Conservation (phyloP, 2,888 invertebrate genomes). For the Ceriagrion tenellum region DNA sequence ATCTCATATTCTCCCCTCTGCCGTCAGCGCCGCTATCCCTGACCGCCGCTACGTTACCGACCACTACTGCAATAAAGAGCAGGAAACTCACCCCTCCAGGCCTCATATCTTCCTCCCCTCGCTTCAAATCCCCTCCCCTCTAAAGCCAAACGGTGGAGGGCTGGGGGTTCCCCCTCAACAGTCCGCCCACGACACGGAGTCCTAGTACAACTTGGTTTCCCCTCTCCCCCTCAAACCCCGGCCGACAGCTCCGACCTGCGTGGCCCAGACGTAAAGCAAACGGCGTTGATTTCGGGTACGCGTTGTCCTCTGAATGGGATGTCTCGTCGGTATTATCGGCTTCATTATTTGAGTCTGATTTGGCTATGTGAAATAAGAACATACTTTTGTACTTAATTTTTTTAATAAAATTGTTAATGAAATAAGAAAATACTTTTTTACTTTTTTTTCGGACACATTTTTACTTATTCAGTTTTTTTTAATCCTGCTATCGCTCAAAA, state of each 20-base stretch:
- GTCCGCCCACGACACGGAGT: background rate
- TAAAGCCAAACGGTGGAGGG: background rate
- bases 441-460: too few relatives aligned
- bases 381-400: too few relatives aligned
- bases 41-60: constrained; percentile 63
- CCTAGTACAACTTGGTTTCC: background rate
- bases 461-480: too few relatives aligned
- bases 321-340: too few relatives aligned
- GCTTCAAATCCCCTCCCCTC: background rate
- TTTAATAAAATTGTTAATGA: too few relatives aligned
- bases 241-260: background rate
- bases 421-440: too few relatives aligned
- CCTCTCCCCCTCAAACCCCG: background rate
- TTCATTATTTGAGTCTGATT: too few relatives aligned
- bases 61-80: constrained; percentile 54
- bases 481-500: too few relatives aligned
- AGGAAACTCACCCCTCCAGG: background rate
- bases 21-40: constrained; percentile 38
- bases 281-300: too few relatives aligned
- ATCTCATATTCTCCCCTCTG: background rate
- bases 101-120: background rate
- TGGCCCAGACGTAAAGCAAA: too few relatives aligned
- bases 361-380: too few relatives aligned
- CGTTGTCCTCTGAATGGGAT: too few relatives aligned
- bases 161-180: background rate